Conservation (phyloP, 2,113 vertebrate species). For the Halcyon senegalensis region DNA sequence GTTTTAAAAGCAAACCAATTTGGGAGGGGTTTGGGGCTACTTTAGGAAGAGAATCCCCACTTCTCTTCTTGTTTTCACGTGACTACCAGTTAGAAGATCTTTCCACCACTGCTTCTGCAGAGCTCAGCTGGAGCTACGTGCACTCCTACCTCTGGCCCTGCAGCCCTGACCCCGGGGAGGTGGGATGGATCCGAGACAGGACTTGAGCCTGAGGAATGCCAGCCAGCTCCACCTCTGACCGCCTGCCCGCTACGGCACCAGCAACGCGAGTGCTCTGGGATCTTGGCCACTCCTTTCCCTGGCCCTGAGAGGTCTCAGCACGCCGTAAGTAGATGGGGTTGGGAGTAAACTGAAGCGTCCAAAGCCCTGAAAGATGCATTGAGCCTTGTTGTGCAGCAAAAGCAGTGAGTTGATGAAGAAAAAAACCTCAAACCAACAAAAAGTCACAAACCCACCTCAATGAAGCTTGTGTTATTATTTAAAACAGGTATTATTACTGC, state of each 20-base stretch:
- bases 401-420: background rate
- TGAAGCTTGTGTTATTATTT: background rate
- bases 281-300: background rate
- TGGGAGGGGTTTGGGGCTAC: background rate
- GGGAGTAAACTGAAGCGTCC: background rate
- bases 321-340: rapidly evolving
- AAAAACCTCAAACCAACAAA: background rate
- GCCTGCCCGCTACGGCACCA: background rate
- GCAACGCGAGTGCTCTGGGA: background rate
- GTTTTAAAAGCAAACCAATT: background rate
- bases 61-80: background rate
- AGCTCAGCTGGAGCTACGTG: background rate
- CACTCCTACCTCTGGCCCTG: background rate
- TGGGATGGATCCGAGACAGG: background rate
- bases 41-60: background rate
- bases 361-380: slow-evolving; percentile 49
- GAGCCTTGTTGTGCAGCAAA: slow-evolving; percentile 67
- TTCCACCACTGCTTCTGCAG: background rate
- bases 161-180: rapidly evolving
- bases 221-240: background rate
- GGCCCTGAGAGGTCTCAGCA: background rate
- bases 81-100: background rate
- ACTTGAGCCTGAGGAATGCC: background rate
- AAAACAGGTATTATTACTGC: slow-evolving; percentile 77
- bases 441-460: background rate